Percentiles rank a stretch among this genome's conserved stretches.
These are phyloP conservation scores for Zenarchopterus dispar DNA, from an alignment of 2,797 vertebrate species.

Conservation along the genomic window DNA sequence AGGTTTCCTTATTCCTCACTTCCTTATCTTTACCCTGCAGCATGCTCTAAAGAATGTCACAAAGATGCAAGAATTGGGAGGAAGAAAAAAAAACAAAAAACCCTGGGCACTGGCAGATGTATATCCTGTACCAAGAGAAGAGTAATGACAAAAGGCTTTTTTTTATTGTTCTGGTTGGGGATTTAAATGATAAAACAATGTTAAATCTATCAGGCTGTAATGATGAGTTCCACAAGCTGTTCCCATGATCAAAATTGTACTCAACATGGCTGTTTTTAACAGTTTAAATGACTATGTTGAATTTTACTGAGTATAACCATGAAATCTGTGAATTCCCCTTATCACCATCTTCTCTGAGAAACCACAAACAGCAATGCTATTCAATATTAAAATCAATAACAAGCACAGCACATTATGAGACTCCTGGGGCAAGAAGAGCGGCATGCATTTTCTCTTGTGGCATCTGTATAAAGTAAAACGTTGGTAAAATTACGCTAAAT, in stretches of 20 bases:
- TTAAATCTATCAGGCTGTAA: constrained; percentile 20
- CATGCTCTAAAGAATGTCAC: constrained; percentile 65
- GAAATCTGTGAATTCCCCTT: constrained; percentile 33
- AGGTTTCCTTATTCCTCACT: constrained; percentile 60
- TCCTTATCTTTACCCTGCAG: constrained; percentile 74
- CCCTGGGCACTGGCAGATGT: constrained; percentile 32
- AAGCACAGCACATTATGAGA: constrained; percentile 16
- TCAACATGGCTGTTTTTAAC: constrained; percentile 29
- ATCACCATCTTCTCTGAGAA: constrained; percentile 4
- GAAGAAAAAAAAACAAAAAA: constrained; percentile 19
- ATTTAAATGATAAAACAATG: constrained; percentile 33
- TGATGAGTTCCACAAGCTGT: constrained; percentile 33
- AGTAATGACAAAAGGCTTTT: constrained; percentile 24
- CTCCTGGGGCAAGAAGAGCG: constrained; percentile 21
- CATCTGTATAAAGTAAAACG: background rate
- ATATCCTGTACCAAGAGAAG: constrained; percentile 26
- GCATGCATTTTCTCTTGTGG: constrained; percentile 16
- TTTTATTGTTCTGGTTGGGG: constrained; percentile 3
- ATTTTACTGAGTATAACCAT: constrained; percentile 33
- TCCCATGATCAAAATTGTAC: constrained; percentile 37
- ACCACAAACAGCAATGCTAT: constrained; percentile 19
- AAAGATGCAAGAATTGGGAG: constrained; percentile 53
- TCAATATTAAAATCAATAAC: constrained; percentile 52
- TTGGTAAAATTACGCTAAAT: no score
- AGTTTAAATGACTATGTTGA: constrained; percentile 15